These are phyloP conservation scores for Solenopsis invicta DNA, from an alignment of 1,140 invertebrate species.

Conservation along the genomic window DNA sequence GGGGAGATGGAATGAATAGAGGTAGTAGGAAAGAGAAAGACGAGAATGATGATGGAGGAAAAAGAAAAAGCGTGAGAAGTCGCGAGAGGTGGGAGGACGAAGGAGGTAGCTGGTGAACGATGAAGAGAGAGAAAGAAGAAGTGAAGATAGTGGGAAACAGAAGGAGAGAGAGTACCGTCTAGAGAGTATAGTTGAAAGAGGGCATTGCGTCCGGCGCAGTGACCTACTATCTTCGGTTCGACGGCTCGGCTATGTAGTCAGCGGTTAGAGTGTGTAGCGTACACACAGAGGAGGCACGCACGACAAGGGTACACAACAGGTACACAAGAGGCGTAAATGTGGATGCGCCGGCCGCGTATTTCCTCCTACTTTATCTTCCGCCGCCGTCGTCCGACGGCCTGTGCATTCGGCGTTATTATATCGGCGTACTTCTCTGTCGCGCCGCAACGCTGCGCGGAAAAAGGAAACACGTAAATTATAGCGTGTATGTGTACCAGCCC, in stretches of 20 bases:
- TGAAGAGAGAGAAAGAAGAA: conserved; percentile 16
- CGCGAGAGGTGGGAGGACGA: background rate
- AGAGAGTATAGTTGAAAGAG: conserved; percentile 81
- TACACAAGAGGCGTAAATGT: background rate
- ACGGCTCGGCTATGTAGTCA: conserved; percentile 73
- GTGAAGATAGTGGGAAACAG: conserved; percentile 31
- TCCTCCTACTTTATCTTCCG: conserved; percentile 40
- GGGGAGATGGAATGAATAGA: too few relatives aligned
- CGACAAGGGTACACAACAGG: background rate
- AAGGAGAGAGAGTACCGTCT: conserved; percentile 72
- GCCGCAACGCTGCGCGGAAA: conserved; percentile 12
- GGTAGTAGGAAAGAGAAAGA: conserved; percentile 68
- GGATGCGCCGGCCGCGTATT: conserved; percentile 27
- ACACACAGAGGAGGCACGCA: background rate
- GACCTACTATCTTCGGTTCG: conserved; percentile 86
- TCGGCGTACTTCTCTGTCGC: conserved; percentile 11
- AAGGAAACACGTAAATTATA: conserved; percentile 47
- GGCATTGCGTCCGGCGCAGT: conserved; percentile 85
- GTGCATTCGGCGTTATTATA: conserved; percentile 28
- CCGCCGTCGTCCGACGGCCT: background rate
- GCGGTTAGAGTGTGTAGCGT: conserved; percentile 27
- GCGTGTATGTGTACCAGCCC: background rate
- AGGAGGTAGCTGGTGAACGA: conserved; percentile 25
- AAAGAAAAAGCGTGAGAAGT: conserved; percentile 74
- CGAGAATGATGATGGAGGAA: conserved; percentile 72